Base-by-base conservation (phyloP, 2,888 invertebrate genomes). In the Chironomus tentans region DNA sequence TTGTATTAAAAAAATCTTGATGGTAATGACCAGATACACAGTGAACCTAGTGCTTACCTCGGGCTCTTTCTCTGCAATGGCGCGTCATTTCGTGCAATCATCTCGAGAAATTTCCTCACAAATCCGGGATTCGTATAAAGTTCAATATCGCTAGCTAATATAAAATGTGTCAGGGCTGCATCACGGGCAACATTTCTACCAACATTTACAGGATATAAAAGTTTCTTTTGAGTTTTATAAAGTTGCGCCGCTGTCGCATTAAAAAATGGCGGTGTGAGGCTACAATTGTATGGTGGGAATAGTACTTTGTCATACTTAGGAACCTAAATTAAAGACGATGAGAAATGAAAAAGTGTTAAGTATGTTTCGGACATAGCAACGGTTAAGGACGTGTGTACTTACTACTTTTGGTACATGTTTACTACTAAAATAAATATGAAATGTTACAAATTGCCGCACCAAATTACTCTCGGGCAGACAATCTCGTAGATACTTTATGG, bases 151-250 rank as follows among this genome's bases (percentile, higher is more conserved):
- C 94, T 94, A 28, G 94, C 90, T 76, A 95, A 87, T 61, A 95
- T 87, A 82, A 88, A 95, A 82, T 93, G 90, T 0, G 95, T 95
- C 68, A 91, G 87, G 0, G 94, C 92, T 46, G 90, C 88, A 80
- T 93, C 93, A 68, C 95, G 87, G 0, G 95, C 95, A n/a, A 95
- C 88, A 83, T 95, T 95, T 46, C 95, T 87, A 0, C 93, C 95
- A 10, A 95, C 93, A 83, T 96, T 96, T 76, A 96, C 93, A 2
- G 95, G 95, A 82, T 96, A 96, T 22, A 94, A 84, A 10, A 95
- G 86, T 80, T 91, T 92, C 82, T 93, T 93, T 80, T 90, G 88
- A 72, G 88, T 88, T 85, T 92, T 94, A 83, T 93, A 94, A 80
- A 93, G 89, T 77, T 88, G 87, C 0, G 88, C 87, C 1, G 87